A percentile compares a stretch with the other conserved stretches of the same genome.
Conservation (phyloP, 2,888 invertebrate species). For the Nineta flava region DNA sequence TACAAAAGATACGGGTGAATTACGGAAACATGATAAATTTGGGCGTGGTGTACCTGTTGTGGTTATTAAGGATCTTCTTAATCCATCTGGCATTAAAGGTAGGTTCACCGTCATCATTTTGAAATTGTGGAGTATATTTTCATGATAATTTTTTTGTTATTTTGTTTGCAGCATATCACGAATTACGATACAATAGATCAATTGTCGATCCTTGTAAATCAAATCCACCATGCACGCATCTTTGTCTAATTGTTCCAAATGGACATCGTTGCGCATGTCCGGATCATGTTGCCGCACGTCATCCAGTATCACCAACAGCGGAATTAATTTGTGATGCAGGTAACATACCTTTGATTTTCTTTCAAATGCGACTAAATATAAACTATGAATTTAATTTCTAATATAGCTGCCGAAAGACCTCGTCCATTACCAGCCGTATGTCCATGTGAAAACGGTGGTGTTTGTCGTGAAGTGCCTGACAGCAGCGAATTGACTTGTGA, state of each 20-base stretch:
- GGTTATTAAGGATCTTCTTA: constrained; percentile 67
- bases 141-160: constrained; percentile 11
- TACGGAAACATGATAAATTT: constrained; percentile 88
- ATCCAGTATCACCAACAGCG: constrained; percentile 29
- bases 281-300: constrained; percentile 42
- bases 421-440: constrained; percentile 64
- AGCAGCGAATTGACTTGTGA: constrained; percentile 48
- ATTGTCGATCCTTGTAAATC: constrained; percentile 49
- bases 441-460: constrained; percentile 74
- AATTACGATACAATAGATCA: constrained; percentile 64
- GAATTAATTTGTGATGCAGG: constrained; percentile 69
- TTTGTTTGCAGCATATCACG: constrained; percentile 53
- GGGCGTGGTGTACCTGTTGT: constrained; percentile 81
- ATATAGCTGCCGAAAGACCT: constrained; percentile 52
- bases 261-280: constrained; percentile 87
- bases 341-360: constrained; percentile 19
- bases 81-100: constrained; percentile 76
- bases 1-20: constrained; percentile 74
- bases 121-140: not conserved
- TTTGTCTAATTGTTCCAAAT: constrained; percentile 80
- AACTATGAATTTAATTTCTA: constrained; percentile 12
- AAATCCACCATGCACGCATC: constrained; percentile 66
- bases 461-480: constrained; percentile 41
- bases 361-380: not conserved
- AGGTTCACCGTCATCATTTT: constrained; percentile 8